Percentiles rank a stretch among this genome's conserved stretches.
phyloP scores from a whole-genome alignment of 1,140 invertebrate species.

The Sitophilus oryzae region DNA sequence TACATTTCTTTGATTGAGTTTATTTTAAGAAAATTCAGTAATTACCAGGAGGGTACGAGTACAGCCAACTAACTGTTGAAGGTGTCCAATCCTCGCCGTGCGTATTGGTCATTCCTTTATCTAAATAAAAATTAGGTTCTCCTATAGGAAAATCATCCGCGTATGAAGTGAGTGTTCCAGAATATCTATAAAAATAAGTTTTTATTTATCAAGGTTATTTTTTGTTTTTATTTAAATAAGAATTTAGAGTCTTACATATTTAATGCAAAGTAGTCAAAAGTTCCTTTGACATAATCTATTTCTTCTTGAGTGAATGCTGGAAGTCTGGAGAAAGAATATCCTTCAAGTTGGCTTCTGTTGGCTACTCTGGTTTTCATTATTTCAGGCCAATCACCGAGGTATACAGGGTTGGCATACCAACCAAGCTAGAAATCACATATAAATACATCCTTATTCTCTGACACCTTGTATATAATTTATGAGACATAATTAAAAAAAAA shows the following conservation, averaged over 20 bases:
- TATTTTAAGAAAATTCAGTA: not conserved
- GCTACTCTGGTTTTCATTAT: constrained; percentile 52
- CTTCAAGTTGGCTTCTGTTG: constrained; percentile 46
- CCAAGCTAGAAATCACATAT: constrained; percentile 20
- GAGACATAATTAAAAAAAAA: constrained; percentile 56
- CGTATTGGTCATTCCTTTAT: constrained; percentile 9
- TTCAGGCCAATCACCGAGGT: constrained; percentile 50
- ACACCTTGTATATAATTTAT: no score
- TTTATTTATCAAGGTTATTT: not conserved
- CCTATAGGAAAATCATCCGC: constrained; percentile 10
- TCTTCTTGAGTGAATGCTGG: constrained; percentile 51
- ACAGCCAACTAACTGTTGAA: constrained; percentile 6
- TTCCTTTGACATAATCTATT: constrained; percentile 45
- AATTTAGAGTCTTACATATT: constrained; percentile 25
- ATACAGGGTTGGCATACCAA: constrained; percentile 50
- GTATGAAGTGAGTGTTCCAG: constrained; percentile 5
- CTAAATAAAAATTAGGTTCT: constrained; percentile 11
- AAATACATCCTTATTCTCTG: no score
- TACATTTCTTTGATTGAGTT: constrained; percentile 1
- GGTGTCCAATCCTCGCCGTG: not conserved
- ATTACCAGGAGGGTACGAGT: not conserved
- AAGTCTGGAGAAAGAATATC: constrained; percentile 50
- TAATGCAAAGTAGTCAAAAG: constrained; percentile 48
- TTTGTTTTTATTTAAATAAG: not conserved
- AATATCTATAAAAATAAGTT: constrained; percentile 45